Base-by-base conservation (phyloP, 2,797 vertebrate species). In the Momotus momota region DNA sequence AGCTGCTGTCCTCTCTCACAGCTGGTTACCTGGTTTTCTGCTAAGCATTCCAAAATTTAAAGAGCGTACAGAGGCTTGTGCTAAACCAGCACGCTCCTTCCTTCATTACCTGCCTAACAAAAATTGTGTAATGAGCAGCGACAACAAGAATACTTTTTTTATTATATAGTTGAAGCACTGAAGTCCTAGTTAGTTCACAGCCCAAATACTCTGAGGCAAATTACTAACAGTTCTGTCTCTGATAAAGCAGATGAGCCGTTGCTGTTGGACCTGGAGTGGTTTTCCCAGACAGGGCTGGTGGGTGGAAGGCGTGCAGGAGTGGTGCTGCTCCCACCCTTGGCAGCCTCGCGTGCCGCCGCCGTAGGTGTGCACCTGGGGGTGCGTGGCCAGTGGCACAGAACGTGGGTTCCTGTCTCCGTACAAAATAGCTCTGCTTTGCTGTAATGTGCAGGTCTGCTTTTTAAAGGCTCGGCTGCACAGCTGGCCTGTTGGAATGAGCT, bases 381-480 rank as follows among this genome's bases (percentile, higher is more conserved):
- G 20, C 14, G 5, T 49, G 10, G 8, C 49, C 49, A 6, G 58
- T 46, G 52, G 27, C 57, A 45, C 57, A 17, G 40, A 43, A 65
- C 27, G 3, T 4, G 22, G 61, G 35, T 45, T 67, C 0, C 0
- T 54, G 43, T 72, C 45, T 85, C 54, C 0, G 0, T 18, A 19
- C 38, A 64, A 31, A 72, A 31, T 13, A 9, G 1, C 72, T 38
- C 45, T 80, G 29, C 48, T 89, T 33, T 64, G 21, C 31, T 57
- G 54, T 20, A 29, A 5, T 2, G 18, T 41, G 45, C 72, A 54
- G 20, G n/a, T 51, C 61, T 62, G 35, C 78, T 81, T 35, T 35
- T 35, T 35, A 46, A 54, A 82, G 55, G 17, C 54, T 62, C 7
- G 4, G 46, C 64, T 9, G 4, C 25, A 40, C 15, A 31, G 26